Percentiles rank a stretch among this genome's conserved stretches.
Evolutionary conservation across 53 echinoderm and acorn worm species (phyloP).

Genomic region (Echinarachnius parma): DNA sequence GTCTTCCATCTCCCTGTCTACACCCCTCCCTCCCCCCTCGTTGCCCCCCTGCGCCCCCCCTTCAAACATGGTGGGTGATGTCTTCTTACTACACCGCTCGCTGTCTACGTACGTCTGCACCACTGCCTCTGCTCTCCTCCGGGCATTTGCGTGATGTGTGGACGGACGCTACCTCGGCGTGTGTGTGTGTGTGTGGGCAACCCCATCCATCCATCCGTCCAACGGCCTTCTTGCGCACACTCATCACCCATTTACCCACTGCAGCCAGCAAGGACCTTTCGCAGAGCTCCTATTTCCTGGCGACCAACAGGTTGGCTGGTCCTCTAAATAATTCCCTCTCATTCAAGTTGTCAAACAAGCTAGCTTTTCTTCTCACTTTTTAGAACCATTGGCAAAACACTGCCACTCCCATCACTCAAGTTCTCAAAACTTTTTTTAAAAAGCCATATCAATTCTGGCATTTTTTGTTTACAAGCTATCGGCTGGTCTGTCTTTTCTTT

Average conservation of each 20-base stretch:
- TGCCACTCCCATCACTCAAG: too few relatives aligned
- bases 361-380: too few relatives aligned
- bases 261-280: constrained; percentile 99
- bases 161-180: constrained; percentile 12
- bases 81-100: constrained; percentile 15
- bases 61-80: constrained; percentile 31
- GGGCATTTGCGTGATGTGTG: neutral
- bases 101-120: constrained; percentile 40
- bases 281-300: constrained; percentile 99
- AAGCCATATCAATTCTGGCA: too few relatives aligned
- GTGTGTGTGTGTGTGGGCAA: constrained; percentile 29
- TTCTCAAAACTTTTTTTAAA: too few relatives aligned
- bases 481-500: too few relatives aligned
- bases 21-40: constrained; percentile 25
- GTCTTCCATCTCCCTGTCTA: constrained; percentile 53
- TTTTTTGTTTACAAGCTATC: too few relatives aligned
- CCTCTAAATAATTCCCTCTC: constrained; percentile 62
- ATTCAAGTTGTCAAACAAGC: too few relatives aligned
- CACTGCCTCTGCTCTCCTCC: constrained; percentile 31
- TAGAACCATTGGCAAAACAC: too few relatives aligned
- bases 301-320: constrained; percentile 99
- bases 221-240: neutral
- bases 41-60: constrained; percentile 7
- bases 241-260: constrained; percentile 34
- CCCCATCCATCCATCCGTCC: constrained; percentile 31